A percentile compares a stretch with the other conserved stretches of the same genome.
Evolutionary conservation across 2,113 vertebrate species (phyloP).

Genomic region (Sialia sialis): DNA sequence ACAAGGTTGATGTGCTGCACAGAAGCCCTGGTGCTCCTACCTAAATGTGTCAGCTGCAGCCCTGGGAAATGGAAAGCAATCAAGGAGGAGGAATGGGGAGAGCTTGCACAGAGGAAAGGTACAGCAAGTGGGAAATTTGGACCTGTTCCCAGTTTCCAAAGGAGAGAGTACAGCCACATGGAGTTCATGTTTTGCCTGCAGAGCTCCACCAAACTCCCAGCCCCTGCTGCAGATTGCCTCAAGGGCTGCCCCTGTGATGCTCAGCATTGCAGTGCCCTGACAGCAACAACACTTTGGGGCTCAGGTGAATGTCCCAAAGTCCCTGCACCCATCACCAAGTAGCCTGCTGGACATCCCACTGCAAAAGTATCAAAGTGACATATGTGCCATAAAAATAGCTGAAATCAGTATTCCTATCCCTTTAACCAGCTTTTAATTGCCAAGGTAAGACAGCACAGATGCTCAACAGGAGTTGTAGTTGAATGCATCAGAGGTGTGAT

Average conservation of each 20-base stretch:
- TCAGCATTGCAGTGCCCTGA: accelerated
- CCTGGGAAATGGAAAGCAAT: not conserved
- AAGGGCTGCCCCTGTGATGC: accelerated
- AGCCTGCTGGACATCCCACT: not conserved
- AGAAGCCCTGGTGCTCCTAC: not conserved
- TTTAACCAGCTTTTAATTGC: not conserved
- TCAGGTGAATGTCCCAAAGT: accelerated
- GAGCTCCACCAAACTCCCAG: not conserved
- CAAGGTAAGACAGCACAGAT: not conserved
- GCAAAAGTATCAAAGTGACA: not conserved
- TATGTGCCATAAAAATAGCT: not conserved
- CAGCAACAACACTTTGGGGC: not conserved
- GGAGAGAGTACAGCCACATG: not conserved
- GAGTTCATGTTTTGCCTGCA: not conserved
- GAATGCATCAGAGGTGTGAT: not conserved
- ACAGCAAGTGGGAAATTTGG: not conserved
- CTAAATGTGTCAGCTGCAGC: not conserved
- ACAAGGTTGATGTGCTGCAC: not conserved
- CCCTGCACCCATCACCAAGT: not conserved
- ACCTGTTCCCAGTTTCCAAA: not conserved
- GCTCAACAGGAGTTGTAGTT: not conserved
- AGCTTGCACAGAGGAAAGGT: not conserved
- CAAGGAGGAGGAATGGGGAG: not conserved
- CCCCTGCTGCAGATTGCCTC: not conserved
- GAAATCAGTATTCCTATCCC: not conserved